phyloP scores from a whole-genome alignment of 2,888 invertebrate genomes.

The Aporophyla lueneburgensis region DNA sequence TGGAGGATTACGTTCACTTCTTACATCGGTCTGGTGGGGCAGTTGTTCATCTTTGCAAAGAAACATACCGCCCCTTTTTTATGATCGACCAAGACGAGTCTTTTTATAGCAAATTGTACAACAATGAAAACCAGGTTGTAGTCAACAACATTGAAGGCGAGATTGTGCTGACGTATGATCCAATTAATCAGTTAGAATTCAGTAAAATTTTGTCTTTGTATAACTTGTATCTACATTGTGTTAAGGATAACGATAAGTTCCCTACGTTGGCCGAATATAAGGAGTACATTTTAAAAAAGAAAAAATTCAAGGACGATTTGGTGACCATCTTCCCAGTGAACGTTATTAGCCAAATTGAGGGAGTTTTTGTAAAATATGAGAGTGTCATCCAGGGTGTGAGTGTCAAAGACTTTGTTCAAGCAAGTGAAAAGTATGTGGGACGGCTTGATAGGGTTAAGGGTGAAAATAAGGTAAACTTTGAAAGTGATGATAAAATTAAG shows the following conservation, averaged over 20 bases:
- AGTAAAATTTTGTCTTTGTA: conserved; percentile 21
- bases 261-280: conserved; percentile 31
- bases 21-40: not conserved
- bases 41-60: conserved; percentile 18
- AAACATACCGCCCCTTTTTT: conserved; percentile 39
- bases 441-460: conserved; percentile 11
- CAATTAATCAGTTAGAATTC: conserved; percentile 32
- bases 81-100: conserved; percentile 19
- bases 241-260: conserved; percentile 15
- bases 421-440: conserved; percentile 1
- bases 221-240: conserved; percentile 33
- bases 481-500: conserved; percentile 11
- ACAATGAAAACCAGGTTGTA: not conserved
- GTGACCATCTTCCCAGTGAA: conserved; percentile 31
- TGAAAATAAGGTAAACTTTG: conserved; percentile 23
- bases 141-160: conserved; percentile 19
- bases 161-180: conserved; percentile 10
- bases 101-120: conserved; percentile 26
- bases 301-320: conserved; percentile 26
- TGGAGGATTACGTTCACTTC: conserved; percentile 37
- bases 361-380: conserved; percentile 8
- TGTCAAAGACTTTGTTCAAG: conserved; percentile 7
- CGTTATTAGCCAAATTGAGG: conserved; percentile 4
- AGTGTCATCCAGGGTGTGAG: not conserved
- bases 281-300: conserved; percentile 29